A percentile compares a stretch with the other conserved stretches of the same genome.
These are phyloP conservation scores for Formicarius rufipectus DNA, from an alignment of 2,113 vertebrate genomes.

Conservation along the genomic window DNA sequence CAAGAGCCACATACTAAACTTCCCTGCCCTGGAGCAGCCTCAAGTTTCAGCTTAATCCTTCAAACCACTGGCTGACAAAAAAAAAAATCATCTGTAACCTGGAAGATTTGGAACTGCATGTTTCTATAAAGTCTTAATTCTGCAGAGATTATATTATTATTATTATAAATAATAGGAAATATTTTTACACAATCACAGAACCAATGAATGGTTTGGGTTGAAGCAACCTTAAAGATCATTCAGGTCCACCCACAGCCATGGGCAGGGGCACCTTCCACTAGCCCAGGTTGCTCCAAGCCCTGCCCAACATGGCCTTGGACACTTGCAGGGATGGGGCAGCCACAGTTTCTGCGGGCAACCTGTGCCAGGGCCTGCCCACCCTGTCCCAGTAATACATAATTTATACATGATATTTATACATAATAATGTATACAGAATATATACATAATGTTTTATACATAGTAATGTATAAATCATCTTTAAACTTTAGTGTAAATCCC, in stretches of 20 bases:
- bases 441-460: background rate
- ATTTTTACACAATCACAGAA: background rate
- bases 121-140: background rate
- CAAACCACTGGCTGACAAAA: background rate
- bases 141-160: background rate
- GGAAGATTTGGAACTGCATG: background rate
- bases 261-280: background rate
- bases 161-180: background rate
- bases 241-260: background rate
- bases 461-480: background rate
- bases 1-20: background rate
- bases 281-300: background rate
- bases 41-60: background rate
- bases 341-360: background rate
- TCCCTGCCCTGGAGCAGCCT: background rate
- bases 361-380: background rate
- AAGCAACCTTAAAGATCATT: background rate
- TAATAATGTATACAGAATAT: background rate
- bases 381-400: background rate
- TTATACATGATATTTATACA: background rate
- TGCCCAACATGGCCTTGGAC: background rate
- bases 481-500: background rate
- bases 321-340: background rate
- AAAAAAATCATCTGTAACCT: background rate
- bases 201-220: background rate